Base-by-base conservation (phyloP, 1,140 invertebrate genomes). In the Zaprionus ornatus region DNA sequence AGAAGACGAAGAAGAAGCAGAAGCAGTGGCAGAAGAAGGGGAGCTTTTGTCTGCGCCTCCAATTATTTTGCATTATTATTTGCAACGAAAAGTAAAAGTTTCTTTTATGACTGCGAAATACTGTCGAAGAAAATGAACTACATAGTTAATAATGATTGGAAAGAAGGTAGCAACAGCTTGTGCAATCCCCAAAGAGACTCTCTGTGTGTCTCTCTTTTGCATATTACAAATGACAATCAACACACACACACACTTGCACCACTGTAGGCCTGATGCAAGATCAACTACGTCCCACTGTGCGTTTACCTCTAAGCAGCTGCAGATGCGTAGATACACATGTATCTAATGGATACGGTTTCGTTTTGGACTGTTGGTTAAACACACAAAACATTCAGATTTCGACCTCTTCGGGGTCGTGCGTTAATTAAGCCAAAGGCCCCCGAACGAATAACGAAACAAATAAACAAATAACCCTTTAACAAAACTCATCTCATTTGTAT, bases 81-180 rank as follows among this genome's bases (percentile, higher is more conserved):
- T 66, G 61, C 68, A 72, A 66, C 45, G 68, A 76, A 76, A 76
- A 76, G 74, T 76, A 76, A 76, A 76, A 76, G 74, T 76, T 72
- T 66, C 55, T 61, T 72, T 76, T 71, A 75, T 71, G 60, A 71
- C 67, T 75, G 55, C 73, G 67, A 70, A 70, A 64, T 57, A 27
- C 45, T 56, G 37, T 68, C 65, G 57, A 74, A 69, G 66, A 75
- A 75, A 75, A 40, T 71, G 66, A 74, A 70, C 66, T 70, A 63
- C 62, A 40, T 50, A 45, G 29, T 37, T 50, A n/a, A 27, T 50
- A 10, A 48, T 55, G 29, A 56, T 63, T 48, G 17, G 27, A n/a
- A 37, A 10, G 17, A 17, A 25, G 55, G 17, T 21, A 54, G 32
- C 52, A 25, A 19, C 7, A 29, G n/a, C 71, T 75, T 75, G 67